These are phyloP conservation scores for Muschampia plurimacula DNA, from an alignment of 2,888 invertebrate genomes.

Conservation along the genomic window DNA sequence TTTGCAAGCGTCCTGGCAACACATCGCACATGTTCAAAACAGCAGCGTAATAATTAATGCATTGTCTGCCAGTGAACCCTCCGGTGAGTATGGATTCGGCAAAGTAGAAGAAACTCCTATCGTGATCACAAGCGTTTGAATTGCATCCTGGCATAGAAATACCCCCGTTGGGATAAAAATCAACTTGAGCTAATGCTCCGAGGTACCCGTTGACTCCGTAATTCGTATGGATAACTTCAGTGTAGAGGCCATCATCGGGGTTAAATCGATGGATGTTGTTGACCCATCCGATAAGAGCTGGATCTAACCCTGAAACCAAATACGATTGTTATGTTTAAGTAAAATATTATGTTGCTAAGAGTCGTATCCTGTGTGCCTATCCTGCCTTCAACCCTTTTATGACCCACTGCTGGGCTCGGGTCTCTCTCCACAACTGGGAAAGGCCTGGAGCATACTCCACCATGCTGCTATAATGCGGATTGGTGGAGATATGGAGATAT, in stretches of 20 bases:
- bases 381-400: too few relatives aligned
- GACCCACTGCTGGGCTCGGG: too few relatives aligned
- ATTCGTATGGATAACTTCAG: slow-evolving; percentile 72
- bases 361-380: too few relatives aligned
- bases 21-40: slow-evolving; percentile 55
- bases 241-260: slow-evolving; percentile 61
- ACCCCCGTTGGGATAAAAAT: slow-evolving; percentile 72
- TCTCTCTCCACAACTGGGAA: too few relatives aligned
- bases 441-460: too few relatives aligned
- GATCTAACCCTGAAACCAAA: slow-evolving; percentile 61
- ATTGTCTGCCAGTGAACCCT: slow-evolving; percentile 65
- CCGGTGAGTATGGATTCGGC: slow-evolving; percentile 63
- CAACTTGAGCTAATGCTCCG: slow-evolving; percentile 61
- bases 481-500: too few relatives aligned
- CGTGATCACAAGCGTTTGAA: slow-evolving; percentile 64
- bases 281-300: slow-evolving; percentile 66
- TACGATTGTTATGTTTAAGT: too few relatives aligned
- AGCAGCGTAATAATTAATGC: slow-evolving; percentile 63
- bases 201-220: slow-evolving; percentile 64
- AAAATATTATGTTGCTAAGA: too few relatives aligned
- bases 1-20: slow-evolving; percentile 58
- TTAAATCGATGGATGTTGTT: slow-evolving; percentile 62
- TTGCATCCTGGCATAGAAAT: slow-evolving; percentile 69
- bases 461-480: too few relatives aligned
- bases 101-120: slow-evolving; percentile 62